A percentile compares a stretch with the other conserved stretches of the same genome.
phyloP scores from a whole-genome alignment of 2,797 vertebrate species.

The Silurus aristotelis region DNA sequence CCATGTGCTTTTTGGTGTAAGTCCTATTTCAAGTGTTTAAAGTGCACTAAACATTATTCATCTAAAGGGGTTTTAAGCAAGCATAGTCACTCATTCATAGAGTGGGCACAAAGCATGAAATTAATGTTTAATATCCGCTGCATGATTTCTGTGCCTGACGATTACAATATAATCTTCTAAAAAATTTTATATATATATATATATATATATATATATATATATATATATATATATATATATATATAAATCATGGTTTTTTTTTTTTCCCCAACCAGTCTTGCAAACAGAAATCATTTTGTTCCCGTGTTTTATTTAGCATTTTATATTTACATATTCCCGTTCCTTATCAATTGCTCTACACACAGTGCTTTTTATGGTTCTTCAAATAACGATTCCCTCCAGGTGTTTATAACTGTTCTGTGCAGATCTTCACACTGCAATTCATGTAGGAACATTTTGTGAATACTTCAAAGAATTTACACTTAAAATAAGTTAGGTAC shows the following conservation, averaged over 20 bases:
- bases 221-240: too few species aligned
- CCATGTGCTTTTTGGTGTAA: neutral
- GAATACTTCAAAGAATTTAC: neutral
- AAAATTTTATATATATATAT: too few species aligned
- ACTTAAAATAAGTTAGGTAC: neutral
- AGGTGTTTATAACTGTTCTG: neutral
- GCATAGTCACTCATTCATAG: constrained; percentile 4
- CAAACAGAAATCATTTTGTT: neutral
- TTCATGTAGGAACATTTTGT: neutral
- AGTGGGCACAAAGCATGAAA: constrained; percentile 31
- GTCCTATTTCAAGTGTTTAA: constrained; percentile 1
- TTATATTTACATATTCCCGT: neutral
- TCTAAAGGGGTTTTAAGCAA: neutral
- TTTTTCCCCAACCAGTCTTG: neutral
- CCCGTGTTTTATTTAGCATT: neutral
- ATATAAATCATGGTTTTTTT: neutral
- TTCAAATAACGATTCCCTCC: neutral
- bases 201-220: too few species aligned
- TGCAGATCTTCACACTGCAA: neutral
- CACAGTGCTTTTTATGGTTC: neutral
- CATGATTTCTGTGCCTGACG: constrained; percentile 15
- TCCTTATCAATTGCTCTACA: neutral
- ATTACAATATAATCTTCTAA: constrained; percentile 2
- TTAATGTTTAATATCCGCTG: constrained; percentile 26
- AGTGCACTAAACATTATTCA: constrained; percentile 7